Percentiles rank a stretch among this genome's conserved stretches.
phyloP scores from a whole-genome alignment of 2,797 vertebrate genomes.

The Poeciliopsis turneri region DNA sequence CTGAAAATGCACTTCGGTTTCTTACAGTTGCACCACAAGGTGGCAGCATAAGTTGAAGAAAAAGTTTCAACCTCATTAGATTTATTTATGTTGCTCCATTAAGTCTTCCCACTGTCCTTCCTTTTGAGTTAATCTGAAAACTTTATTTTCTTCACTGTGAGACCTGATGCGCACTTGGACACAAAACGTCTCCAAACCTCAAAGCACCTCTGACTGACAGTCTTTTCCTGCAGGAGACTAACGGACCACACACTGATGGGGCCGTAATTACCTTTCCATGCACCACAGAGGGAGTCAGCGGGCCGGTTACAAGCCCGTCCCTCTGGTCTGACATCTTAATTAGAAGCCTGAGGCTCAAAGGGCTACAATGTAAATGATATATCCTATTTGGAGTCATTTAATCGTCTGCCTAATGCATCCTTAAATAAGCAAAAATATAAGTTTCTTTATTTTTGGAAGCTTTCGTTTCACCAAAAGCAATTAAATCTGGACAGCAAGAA shows the following conservation, averaged over 20 bases:
- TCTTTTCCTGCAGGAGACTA: not conserved
- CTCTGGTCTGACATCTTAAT: constrained; percentile 25
- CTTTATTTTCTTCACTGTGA: not conserved
- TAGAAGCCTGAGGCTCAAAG: constrained; percentile 8
- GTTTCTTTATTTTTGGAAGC: not conserved
- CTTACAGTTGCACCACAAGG: constrained; percentile 23
- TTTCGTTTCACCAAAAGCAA: not conserved
- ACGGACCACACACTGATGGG: constrained; percentile 45
- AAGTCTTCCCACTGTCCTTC: not conserved
- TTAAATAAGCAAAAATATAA: not conserved
- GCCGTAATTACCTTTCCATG: constrained; percentile 38
- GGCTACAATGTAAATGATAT: constrained; percentile 3
- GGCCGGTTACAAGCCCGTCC: constrained; percentile 10
- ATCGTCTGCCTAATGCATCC: not conserved
- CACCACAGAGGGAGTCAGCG: constrained; percentile 13
- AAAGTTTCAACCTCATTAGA: not conserved
- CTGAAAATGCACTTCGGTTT: not conserved
- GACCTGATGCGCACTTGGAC: not conserved
- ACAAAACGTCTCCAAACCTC: constrained; percentile 8
- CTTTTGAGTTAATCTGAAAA: not conserved
- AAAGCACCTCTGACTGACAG: not conserved
- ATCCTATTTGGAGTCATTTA: not conserved
- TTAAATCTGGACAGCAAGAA: not conserved
- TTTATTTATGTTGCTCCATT: not conserved
- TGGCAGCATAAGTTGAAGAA: constrained; percentile 26